These are phyloP conservation scores for Myathropa florea DNA, from an alignment of 2,888 invertebrate species.

Conservation along the genomic window DNA sequence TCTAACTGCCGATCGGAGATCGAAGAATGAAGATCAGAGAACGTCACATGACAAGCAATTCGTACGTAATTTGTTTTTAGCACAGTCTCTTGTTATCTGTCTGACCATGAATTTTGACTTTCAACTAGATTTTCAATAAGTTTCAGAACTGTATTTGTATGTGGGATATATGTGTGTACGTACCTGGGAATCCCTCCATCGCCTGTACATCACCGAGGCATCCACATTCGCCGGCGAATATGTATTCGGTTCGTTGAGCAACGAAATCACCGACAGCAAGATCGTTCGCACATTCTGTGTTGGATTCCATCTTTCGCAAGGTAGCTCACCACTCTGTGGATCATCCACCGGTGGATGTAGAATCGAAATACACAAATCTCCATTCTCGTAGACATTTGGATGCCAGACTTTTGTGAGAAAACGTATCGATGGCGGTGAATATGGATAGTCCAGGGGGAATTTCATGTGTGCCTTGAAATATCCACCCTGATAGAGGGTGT, in stretches of 20 bases:
- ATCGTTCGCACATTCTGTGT: conserved; percentile 99
- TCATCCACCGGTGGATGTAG: conserved; percentile 99
- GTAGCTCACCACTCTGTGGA: conserved; percentile 98
- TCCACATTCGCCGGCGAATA: conserved; percentile 99
- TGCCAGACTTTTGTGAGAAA: conserved; percentile 99
- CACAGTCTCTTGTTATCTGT: not conserved
- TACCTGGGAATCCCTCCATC: conserved; percentile 97
- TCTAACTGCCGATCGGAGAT: not conserved
- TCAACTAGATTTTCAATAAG: not conserved
- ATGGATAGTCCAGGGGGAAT: conserved; percentile 99
- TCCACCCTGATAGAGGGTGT: conserved; percentile 99
- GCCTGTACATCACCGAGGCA: conserved; percentile 99
- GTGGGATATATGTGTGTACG: not conserved
- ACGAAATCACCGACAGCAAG: conserved; percentile 97
- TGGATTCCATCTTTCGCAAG: conserved; percentile 99
- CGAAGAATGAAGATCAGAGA: not conserved
- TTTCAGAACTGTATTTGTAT: no score
- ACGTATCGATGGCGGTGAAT: conserved; percentile 98
- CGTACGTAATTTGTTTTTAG: not conserved
- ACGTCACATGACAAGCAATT: not conserved
- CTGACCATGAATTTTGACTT: not conserved
- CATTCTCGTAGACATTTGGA: conserved; percentile 99
- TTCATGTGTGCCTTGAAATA: conserved; percentile 99
- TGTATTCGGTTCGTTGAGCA: conserved; percentile 99
- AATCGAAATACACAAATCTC: conserved; percentile 99